Percentiles rank a stretch among this genome's conserved stretches.
phyloP scores from a whole-genome alignment of 2,113 vertebrate species.

The Microcebus lehilahytsara region DNA sequence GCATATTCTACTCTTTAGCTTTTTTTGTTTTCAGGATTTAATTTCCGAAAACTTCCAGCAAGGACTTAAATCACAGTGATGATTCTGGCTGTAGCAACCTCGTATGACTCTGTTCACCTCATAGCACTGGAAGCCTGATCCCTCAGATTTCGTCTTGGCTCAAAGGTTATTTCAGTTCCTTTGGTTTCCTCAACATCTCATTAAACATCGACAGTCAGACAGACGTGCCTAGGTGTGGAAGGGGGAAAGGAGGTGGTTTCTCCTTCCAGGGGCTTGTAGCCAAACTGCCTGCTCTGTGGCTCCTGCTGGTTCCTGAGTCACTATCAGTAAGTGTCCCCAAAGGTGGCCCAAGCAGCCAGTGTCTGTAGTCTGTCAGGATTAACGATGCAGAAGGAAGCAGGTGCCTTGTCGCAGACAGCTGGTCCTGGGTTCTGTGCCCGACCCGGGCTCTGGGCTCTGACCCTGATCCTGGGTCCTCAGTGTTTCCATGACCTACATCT shows the following conservation, averaged over 20 bases:
- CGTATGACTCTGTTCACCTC: background rate
- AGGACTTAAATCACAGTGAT: background rate
- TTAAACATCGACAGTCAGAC: background rate
- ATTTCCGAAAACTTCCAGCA: background rate
- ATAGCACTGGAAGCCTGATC: background rate
- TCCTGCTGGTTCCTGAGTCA: background rate
- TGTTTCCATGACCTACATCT: background rate
- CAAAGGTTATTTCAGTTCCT: background rate
- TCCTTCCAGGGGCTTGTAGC: background rate
- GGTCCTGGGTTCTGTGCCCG: background rate
- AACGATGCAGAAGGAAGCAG: background rate
- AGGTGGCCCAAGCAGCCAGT: background rate
- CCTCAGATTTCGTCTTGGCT: background rate
- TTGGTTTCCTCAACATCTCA: background rate
- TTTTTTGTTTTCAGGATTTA: background rate
- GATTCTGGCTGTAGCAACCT: background rate
- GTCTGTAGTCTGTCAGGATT: background rate
- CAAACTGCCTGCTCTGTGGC: background rate
- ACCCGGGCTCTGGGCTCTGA: background rate
- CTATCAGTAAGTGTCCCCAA: background rate
- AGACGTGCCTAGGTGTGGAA: rapidly evolving
- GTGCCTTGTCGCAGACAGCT: background rate
- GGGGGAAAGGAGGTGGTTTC: background rate
- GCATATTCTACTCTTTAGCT: background rate
- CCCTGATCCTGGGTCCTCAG: no score